A percentile compares a stretch with the other conserved stretches of the same genome.
Conservation (phyloP, 2,113 vertebrate genomes). For the Ophthalmolycus amberensis region DNA sequence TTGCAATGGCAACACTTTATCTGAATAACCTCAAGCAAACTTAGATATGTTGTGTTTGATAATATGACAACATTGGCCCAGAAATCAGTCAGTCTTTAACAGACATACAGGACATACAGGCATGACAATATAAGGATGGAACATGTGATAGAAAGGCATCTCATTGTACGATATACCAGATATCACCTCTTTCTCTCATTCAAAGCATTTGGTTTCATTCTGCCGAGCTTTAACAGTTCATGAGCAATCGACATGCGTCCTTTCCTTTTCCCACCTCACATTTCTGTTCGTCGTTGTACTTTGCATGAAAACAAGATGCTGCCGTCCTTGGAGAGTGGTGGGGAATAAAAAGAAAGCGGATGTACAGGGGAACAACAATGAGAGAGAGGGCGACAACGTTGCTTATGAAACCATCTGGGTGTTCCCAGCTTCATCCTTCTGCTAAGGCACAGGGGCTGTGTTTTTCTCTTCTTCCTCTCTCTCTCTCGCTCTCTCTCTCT, state of each 20-base stretch:
- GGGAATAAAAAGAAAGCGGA: background rate
- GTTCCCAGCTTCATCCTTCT: constrained; percentile 47
- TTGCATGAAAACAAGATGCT: constrained; percentile 48
- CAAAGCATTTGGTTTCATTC: constrained; percentile 41
- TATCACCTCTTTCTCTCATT: background rate
- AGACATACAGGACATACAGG: background rate
- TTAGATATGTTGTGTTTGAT: background rate
- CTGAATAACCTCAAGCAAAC: background rate
- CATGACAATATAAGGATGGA: no score
- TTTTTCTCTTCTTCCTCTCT: constrained; percentile 12
- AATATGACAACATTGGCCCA: background rate
- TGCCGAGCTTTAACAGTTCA: constrained; percentile 23
- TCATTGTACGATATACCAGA: background rate
- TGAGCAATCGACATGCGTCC: constrained; percentile 6
- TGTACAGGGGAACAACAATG: constrained; percentile 21
- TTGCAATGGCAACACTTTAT: background rate
- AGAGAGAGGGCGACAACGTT: constrained; percentile 4
- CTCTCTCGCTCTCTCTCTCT: no score
- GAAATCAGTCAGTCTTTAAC: background rate
- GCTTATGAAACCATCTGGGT: constrained; percentile 50
- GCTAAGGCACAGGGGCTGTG: constrained; percentile 37
- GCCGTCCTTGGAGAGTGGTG: constrained; percentile 15
- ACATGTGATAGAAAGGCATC: background rate
- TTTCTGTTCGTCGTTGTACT: constrained; percentile 21
- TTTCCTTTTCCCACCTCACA: constrained; percentile 1